Evolutionary conservation across 2,888 invertebrate genomes (phyloP).

Genomic region (Acleris emargana): DNA sequence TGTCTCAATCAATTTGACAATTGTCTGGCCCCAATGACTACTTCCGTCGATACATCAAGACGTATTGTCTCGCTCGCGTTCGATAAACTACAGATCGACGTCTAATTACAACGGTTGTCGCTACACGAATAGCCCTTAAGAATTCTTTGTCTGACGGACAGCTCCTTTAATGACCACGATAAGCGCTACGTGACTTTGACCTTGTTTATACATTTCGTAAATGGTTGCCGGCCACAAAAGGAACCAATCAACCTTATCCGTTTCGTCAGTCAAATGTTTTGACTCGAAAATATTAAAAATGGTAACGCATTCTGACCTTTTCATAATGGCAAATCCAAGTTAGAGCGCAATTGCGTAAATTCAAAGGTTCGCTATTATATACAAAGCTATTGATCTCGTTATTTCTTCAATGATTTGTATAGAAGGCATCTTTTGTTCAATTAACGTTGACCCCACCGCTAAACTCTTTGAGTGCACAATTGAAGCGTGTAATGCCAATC

Average conservation of each 20-base stretch:
- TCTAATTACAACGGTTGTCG: conserved; percentile 33
- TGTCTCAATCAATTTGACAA: conserved; percentile 61
- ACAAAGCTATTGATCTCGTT: conserved; percentile 41
- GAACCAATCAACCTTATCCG: conserved; percentile 49
- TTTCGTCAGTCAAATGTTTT: conserved; percentile 39
- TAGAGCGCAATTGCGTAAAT: conserved; percentile 39
- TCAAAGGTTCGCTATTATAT: conserved; percentile 40
- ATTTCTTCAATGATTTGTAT: conserved; percentile 41
- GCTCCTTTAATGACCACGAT: conserved; percentile 38
- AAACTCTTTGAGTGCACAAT: conserved; percentile 17
- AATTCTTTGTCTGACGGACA: conserved; percentile 35
- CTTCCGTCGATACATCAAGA: conserved; percentile 59
- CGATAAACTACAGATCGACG: conserved; percentile 57
- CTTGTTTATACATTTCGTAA: conserved; percentile 36
- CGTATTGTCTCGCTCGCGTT: conserved; percentile 71
- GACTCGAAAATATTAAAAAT: conserved; percentile 41
- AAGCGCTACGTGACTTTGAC: conserved; percentile 37
- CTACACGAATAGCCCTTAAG: conserved; percentile 36
- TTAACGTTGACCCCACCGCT: conserved; percentile 43
- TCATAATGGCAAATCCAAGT: conserved; percentile 40
- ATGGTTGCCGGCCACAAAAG: conserved; percentile 40
- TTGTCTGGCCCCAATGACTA: conserved; percentile 55
- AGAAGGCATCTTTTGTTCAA: conserved; percentile 42
- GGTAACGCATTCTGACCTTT: conserved; percentile 48
- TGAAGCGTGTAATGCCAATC: conserved; percentile 28